Base-by-base conservation (phyloP, 2,888 invertebrate species). In the Protophormia terraenovae region DNA sequence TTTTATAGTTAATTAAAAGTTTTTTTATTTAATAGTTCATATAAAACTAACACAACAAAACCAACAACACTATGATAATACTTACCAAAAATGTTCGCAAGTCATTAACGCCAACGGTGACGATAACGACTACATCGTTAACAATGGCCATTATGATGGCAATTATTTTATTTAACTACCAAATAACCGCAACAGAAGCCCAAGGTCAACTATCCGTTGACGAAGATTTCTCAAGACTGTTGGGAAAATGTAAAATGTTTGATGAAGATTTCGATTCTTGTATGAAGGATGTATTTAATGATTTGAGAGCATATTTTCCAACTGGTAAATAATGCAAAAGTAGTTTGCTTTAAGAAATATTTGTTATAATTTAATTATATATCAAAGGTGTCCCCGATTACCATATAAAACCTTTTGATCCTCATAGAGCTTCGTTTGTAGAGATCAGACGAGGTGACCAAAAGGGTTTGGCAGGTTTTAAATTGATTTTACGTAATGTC, bases 351-450 rank as follows among this genome's bases (percentile, higher is more conserved):
- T 38, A 24, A 69, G 8, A 55, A 14, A 10, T 27, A 38, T 0
- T 32, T 22, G 3, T 45, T 58, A 60, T 66, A 27, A n/a, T 41
- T 55, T 24, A 7, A 3, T 38, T 75, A 89, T 19, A 47, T 32
- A 14, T 60, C 47, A 4, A 89, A 96, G 97, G 97, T 81, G 93
- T 97, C 60, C 94, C 96, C 0, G 95, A 95, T 88, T 94, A 96
- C 91, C 95, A 95, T 41, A 94, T 97, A 1, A 94, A 94, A 0
- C 94, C 97, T 0, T 96, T 97, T 89, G 97, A 97, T 92, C 97
- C 97, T 0, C 96, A 97, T 91, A 95, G 94, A 88, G 95, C 96
- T 0, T 93, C 93, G 12, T 95, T 95, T 89, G 94, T 97, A 24
- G 94, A 94, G 45, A 95, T 95, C 87, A 92, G 93, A 45, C 94